Percentiles rank a stretch among this genome's conserved stretches.
Conservation (phyloP, 2,888 invertebrate species). For the Hymenopus coronatus region DNA sequence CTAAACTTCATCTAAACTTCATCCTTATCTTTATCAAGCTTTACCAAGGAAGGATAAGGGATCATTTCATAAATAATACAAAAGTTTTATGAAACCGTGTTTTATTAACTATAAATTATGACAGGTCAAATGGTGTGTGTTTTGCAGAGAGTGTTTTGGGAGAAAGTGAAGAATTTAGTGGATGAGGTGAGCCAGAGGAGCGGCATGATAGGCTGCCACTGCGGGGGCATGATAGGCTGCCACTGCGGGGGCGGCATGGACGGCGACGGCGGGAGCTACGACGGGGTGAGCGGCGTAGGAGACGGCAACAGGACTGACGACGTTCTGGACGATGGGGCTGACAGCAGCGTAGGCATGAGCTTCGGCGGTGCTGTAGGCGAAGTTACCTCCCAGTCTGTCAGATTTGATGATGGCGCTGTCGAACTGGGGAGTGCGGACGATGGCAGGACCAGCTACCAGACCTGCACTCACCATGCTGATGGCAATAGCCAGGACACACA, state of each 20-base stretch:
- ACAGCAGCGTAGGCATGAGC: conserved; percentile 52
- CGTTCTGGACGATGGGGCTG: conserved; percentile 46
- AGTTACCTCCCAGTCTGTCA: conserved; percentile 53
- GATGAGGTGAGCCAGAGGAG: neutral
- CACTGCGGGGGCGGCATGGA: conserved; percentile 26
- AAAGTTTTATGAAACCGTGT: neutral
- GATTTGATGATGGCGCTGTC: conserved; percentile 54
- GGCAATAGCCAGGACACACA: conserved; percentile 16
- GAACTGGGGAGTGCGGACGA: conserved; percentile 49
- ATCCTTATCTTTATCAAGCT: neutral
- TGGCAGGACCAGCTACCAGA: conserved; percentile 36
- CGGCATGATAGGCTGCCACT: neutral
- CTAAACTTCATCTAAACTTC: too few species aligned
- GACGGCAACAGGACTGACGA: conserved; percentile 45
- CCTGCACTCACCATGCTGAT: conserved; percentile 31
- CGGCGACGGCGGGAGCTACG: conserved; percentile 30
- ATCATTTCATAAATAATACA: neutral
- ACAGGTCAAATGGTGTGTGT: neutral
- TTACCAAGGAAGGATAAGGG: neutral
- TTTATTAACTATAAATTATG: neutral
- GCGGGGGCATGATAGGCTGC: conserved; percentile 20
- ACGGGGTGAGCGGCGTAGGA: conserved; percentile 42
- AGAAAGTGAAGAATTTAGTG: neutral
- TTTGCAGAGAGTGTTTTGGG: neutral
- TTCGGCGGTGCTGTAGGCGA: conserved; percentile 55